A percentile compares a stretch with the other conserved stretches of the same genome.
Evolutionary conservation across 2,888 invertebrate genomes (phyloP).

Genomic region (Brachynemurus nebulosus): DNA sequence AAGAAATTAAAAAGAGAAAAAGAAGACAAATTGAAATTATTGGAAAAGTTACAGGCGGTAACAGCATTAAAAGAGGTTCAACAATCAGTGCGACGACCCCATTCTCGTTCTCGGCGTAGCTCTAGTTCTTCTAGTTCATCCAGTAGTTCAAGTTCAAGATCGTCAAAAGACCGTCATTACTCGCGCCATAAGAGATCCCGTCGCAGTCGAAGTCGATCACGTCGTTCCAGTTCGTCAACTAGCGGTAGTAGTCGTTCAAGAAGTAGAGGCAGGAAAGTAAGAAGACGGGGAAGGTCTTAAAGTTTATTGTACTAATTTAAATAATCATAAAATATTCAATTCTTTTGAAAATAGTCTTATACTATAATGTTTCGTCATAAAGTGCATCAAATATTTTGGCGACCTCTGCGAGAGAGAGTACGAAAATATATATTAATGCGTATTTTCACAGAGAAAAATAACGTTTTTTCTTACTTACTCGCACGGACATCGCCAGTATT

Average conservation of each 20-base stretch:
- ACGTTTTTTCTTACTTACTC: too few relatives aligned
- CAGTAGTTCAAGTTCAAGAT: neutral
- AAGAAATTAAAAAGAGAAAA: conserved; percentile 31
- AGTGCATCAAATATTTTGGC: too few relatives aligned
- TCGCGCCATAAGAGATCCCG: conserved; percentile 11
- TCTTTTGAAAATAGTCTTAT: too few relatives aligned
- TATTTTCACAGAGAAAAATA: too few relatives aligned
- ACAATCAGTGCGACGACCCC: conserved; percentile 20
- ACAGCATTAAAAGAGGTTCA: conserved; percentile 30
- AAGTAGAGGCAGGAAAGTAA: conserved; percentile 12
- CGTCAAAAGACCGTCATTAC: conserved; percentile 4
- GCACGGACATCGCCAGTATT: too few relatives aligned
- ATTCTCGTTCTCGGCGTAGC: neutral
- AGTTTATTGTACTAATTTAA: too few relatives aligned
- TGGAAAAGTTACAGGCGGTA: conserved; percentile 26
- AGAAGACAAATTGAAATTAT: conserved; percentile 29
- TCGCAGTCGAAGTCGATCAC: conserved; percentile 11
- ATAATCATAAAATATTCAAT: too few relatives aligned
- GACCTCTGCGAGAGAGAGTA: too few relatives aligned
- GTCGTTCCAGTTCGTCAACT: conserved; percentile 16
- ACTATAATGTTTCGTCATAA: too few relatives aligned
- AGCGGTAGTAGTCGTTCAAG: conserved; percentile 16
- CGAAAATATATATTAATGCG: too few relatives aligned
- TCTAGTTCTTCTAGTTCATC: conserved; percentile 1
- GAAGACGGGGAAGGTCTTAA: conserved; percentile 7